phyloP scores from a whole-genome alignment of 2,113 vertebrate genomes.

The Muntiacus muntjak region DNA sequence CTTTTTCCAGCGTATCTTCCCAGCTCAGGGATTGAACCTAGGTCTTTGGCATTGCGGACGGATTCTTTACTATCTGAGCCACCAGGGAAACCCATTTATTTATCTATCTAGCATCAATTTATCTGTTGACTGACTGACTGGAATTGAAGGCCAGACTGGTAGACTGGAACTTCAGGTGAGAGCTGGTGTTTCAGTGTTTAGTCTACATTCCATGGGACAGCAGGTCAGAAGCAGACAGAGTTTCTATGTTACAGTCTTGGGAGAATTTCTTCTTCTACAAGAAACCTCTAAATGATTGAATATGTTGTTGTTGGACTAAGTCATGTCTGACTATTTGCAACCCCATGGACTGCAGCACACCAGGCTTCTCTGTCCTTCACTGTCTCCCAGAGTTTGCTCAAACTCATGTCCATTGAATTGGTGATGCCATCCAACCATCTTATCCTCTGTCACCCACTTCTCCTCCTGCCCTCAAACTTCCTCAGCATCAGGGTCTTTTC shows the following conservation, averaged over 20 bases:
- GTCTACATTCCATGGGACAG: not conserved
- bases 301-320: not conserved
- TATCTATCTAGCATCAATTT: not conserved
- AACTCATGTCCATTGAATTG: not conserved
- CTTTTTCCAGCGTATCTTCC: not conserved
- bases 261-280: not conserved
- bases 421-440: not conserved
- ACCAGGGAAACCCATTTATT: not conserved
- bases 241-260: not conserved
- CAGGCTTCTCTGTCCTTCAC: not conserved
- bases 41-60: not conserved
- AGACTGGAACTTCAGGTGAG: not conserved
- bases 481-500: not conserved
- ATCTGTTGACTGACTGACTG: not conserved
- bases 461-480: not conserved
- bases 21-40: not conserved
- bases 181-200: not conserved
- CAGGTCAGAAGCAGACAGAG: not conserved
- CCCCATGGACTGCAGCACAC: not conserved
- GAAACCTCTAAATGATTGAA: not conserved
- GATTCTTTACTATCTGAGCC: not conserved
- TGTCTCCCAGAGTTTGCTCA: not conserved
- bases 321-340: accelerated
- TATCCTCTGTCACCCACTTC: not conserved
- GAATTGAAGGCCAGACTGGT: not conserved